Evolutionary conservation across 2,797 vertebrate genomes (phyloP).

Genomic region (Denticeps clupeoides): DNA sequence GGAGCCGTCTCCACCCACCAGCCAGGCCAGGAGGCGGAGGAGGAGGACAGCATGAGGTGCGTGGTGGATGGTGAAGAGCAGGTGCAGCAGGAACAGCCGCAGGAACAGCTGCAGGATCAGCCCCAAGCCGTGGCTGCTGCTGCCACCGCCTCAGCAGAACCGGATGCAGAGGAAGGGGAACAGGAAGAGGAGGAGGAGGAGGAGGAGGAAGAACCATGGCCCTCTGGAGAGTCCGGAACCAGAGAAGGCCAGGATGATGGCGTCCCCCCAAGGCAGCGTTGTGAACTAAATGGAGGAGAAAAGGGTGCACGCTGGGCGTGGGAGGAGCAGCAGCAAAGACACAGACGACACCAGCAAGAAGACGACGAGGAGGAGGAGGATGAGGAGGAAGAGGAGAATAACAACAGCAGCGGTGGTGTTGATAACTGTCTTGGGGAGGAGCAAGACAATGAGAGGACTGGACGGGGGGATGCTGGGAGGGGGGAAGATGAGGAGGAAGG

Average conservation of each 20-base stretch:
- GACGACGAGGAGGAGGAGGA: conserved; percentile 65
- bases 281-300: conserved; percentile 65
- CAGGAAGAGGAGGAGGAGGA: conserved; percentile 44
- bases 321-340: conserved; percentile 62
- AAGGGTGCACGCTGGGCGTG: conserved; percentile 62
- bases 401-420: conserved; percentile 24
- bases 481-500: conserved; percentile 59
- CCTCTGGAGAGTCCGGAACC: conserved; percentile 43
- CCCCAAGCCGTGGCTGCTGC: conserved; percentile 18
- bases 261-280: conserved; percentile 55
- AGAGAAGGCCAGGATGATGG: conserved; percentile 49
- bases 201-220: conserved; percentile 57
- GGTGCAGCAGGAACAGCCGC: conserved; percentile 44
- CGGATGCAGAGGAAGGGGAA: conserved; percentile 38
- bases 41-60: conserved; percentile 69
- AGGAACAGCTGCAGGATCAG: conserved; percentile 26
- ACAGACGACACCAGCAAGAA: conserved; percentile 41
- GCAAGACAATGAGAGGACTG: conserved; percentile 47
- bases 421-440: conserved; percentile 69
- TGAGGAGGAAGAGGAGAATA: conserved; percentile 49
- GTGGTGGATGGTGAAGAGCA: conserved; percentile 61
- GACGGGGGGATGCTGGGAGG: conserved; percentile 55
- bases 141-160: conserved; percentile 22
- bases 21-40: conserved; percentile 76
- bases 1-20: conserved; percentile 86